Conservation (phyloP, 1,140 invertebrate genomes). For the Brachionus rubens region DNA sequence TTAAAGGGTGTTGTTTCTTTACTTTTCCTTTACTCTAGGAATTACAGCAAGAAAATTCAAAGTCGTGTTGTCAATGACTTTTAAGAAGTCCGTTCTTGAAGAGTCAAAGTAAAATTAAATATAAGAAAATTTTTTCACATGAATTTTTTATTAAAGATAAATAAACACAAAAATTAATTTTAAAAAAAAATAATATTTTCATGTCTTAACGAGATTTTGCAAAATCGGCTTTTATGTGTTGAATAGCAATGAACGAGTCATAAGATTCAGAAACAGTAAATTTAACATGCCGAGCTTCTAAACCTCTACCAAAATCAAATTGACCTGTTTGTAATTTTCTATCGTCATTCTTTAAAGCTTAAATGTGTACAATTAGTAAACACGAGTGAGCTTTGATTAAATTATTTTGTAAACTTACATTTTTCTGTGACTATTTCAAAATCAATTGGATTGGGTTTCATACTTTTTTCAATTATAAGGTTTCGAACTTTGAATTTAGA, state of each 20-base stretch:
- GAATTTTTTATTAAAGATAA: no score
- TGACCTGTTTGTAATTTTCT: background rate
- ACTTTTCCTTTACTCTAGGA: no score
- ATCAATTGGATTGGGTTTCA: conserved; percentile 18
- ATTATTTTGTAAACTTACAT: no score
- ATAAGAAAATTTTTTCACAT: no score
- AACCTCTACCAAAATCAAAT: conserved; percentile 23
- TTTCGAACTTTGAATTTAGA: background rate
- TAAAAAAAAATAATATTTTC: background rate
- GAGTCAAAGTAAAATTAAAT: no score
- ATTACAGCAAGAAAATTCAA: no score
- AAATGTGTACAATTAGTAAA: no score
- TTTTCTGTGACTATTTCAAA: conserved; percentile 20
- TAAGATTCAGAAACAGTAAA: conserved; percentile 12
- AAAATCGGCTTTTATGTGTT: background rate
- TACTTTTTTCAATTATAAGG: conserved; percentile 18
- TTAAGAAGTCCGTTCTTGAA: no score
- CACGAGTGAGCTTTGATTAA: no score
- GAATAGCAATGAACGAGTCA: conserved; percentile 28
- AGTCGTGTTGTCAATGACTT: no score
- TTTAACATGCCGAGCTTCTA: conserved; percentile 13
- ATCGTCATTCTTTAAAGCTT: conserved; percentile 5
- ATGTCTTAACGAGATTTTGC: background rate
- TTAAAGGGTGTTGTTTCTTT: no score
- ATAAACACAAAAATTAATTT: no score